phyloP scores from a whole-genome alignment of 2,888 invertebrate species.

The Apodemia zela region DNA sequence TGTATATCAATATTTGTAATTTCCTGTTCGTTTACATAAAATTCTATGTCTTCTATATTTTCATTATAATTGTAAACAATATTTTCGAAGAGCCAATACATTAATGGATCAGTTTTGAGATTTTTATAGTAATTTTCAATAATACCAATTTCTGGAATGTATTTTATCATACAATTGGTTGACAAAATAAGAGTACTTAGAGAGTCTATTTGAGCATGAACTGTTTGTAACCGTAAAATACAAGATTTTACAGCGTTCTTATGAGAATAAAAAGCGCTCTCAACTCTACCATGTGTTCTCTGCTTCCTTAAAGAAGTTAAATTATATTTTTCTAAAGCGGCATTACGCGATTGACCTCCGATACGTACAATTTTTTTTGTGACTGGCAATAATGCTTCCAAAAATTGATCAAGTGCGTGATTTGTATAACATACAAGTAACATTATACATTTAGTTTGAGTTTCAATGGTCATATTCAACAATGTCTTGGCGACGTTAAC shows the following conservation, averaged over 20 bases:
- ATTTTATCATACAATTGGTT: conserved; percentile 30
- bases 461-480: conserved; percentile 58
- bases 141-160: conserved; percentile 34
- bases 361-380: conserved; percentile 83
- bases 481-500: conserved; percentile 85
- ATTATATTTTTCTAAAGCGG: conserved; percentile 60
- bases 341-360: conserved; percentile 83
- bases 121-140: conserved; percentile 38
- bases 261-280: conserved; percentile 38
- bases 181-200: conserved; percentile 46
- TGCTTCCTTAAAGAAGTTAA: conserved; percentile 53
- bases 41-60: conserved; percentile 6
- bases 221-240: conserved; percentile 39
- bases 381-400: conserved; percentile 83
- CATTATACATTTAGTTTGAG: conserved; percentile 64
- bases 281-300: neutral
- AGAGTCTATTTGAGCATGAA: conserved; percentile 42
- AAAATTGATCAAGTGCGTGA: conserved; percentile 91
- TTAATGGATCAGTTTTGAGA: conserved; percentile 36
- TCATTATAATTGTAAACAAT: conserved; percentile 22
- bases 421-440: conserved; percentile 91
- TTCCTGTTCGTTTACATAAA: conserved; percentile 32
- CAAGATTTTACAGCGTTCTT: conserved; percentile 38
- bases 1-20: conserved; percentile 36
- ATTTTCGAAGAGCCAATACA: conserved; percentile 49